Conservation (phyloP, 2,888 invertebrate genomes). For the Ligdia adustata region DNA sequence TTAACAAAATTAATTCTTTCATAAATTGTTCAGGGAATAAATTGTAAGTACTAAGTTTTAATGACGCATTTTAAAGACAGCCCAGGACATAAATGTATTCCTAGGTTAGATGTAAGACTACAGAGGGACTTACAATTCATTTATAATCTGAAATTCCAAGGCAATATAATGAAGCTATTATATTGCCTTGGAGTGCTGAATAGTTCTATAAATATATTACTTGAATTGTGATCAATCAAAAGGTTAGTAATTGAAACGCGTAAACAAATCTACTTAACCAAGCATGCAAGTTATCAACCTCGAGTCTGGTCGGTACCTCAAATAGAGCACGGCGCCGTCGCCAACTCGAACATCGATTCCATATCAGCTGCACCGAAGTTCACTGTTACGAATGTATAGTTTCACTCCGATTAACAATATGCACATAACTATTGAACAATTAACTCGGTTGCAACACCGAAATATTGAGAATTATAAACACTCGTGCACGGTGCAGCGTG, state of each 20-base stretch:
- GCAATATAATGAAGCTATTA: conserved; percentile 13
- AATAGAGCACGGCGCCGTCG: conserved; percentile 29
- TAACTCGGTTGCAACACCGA: conserved; percentile 51
- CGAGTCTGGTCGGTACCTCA: conserved; percentile 30
- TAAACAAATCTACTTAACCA: conserved; percentile 3
- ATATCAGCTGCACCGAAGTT: conserved; percentile 43
- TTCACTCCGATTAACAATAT: conserved; percentile 28
- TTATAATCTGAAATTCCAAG: conserved; percentile 32
- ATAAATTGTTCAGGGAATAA: conserved; percentile 43
- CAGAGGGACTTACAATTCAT: conserved; percentile 39
- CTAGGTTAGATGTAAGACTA: conserved; percentile 39
- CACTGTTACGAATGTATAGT: conserved; percentile 31
- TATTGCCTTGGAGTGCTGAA: too few relatives aligned
- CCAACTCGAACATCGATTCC: conserved; percentile 47
- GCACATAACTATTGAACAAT: conserved; percentile 45
- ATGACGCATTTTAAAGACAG: conserved; percentile 39
- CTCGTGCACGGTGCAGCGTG: conserved; percentile 79
- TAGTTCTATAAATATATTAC: too few relatives aligned
- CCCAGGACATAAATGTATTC: conserved; percentile 30
- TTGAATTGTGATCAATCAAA: too few relatives aligned
- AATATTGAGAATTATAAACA: conserved; percentile 57
- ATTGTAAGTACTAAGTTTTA: conserved; percentile 45
- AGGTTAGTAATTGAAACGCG: too few relatives aligned
- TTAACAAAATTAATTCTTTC: conserved; percentile 36
- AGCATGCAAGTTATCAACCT: conserved; percentile 13